Base-by-base conservation (phyloP, 2,888 invertebrate genomes). In the Cartodere bifasciata region DNA sequence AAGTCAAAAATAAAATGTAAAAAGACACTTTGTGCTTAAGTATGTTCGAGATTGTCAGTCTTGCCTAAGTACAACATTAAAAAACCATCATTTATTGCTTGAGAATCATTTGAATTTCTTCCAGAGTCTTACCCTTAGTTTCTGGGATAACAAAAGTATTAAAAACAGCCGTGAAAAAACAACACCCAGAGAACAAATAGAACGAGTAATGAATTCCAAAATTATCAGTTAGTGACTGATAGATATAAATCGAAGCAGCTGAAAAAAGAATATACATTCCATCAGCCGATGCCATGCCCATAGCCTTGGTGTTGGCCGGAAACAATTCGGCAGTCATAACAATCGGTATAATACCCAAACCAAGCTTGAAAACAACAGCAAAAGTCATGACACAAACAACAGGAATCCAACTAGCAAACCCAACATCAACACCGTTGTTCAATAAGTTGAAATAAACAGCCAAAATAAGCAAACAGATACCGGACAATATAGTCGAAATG, bases 261-360 rank as follows among this genome's bases (percentile, higher is more conserved):
- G 49, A 50, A 16, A 53, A 52, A 4, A 52, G 29, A 1, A 56
- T 54, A 34, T 53, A 58, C 42, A 53, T 48, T 3, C 48, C 49
- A 36, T 59, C 59, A 2, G 56, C 48, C 15, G 53, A 28, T 1
- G 59, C 56, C 56, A 58, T 57, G 3, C 57, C 58, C 32, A 55
- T 48, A 3, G 58, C 59, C 46, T 60, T 60, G 11, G 60, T 48
- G 16, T 51, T 55, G 2, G 57, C 52, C 1, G 60, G 56, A 37
- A 60, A 60, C n/a, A 60, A 34, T 42, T 60, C 60, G 1, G 56
- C 56, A 4, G 58, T 58, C 32, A 58, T 46, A 5, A 59, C 53
- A 23, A 58, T 56, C 0, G 60, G 59, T 4, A 60, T 55, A 20
- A 56, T 47, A 2, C 60, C 59, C 15, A 60, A 37, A 3, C 60